Base-by-base conservation (phyloP, 2,797 vertebrate species). In the Acrossocheilus fasciatus region DNA sequence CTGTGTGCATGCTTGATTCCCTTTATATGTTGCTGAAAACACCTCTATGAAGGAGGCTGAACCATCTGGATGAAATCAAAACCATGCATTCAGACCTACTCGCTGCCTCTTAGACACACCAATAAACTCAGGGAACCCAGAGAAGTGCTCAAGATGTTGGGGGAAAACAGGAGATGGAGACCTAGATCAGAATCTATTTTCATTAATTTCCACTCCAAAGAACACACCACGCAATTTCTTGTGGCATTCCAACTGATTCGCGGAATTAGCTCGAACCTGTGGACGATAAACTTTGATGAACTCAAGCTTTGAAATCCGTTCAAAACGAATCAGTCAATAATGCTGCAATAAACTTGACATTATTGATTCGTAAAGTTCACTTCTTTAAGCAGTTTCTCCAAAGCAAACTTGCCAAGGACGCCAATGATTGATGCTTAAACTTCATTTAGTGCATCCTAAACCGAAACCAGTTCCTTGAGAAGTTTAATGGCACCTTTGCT, bases 11-110 rank as follows among this genome's bases (percentile, higher is more conserved):
- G 88, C 87, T 45, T 86, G 84, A 81, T 82, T 89, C 83, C 54
- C 93, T 95, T 95, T 95, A 94, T 95, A 91, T 91, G 89, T 89
- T 88, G 84, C 89, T 95, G 93, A 96, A 95, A 95, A 94, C 94
- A 87, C 91, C 91, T 91, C 92, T 93, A 94, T 95, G 94, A 93
- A 94, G 94, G 95, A 93, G 95, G 94, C 91, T 91, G 92, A 91
- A 93, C 94, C 95, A 95, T 96, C 94, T 95, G 95, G 93, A 93
- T 91, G 89, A 92, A 94, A 94, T 95, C 94, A 95, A 95, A 95
- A 94, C 94, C 93, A 90, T 93, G 93, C 93, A 95, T 96, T 96
- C 94, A 95, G 93, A 93, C 91, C 92, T 94, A 92, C 94, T 93
- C 43, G 66, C 87, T 84, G 84, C 85, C 85, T 84, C 89, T 87